These are phyloP conservation scores for Morelia viridis DNA, from an alignment of 2,797 vertebrate species.

Conservation along the genomic window DNA sequence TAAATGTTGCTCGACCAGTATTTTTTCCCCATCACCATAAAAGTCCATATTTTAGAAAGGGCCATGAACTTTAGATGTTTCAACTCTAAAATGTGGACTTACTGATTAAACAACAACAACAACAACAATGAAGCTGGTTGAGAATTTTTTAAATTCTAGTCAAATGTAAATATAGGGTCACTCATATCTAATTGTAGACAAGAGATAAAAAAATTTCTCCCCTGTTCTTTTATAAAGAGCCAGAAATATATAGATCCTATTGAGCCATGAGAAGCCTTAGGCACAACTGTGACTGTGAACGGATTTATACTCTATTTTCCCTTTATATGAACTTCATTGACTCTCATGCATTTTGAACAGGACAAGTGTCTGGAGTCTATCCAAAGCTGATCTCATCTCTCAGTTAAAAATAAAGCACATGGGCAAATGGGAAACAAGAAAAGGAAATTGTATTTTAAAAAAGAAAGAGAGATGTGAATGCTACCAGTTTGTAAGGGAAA, in stretches of 20 bases:
- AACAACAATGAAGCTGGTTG: neutral
- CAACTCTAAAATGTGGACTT: neutral
- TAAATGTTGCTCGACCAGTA: neutral
- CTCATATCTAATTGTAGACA: neutral
- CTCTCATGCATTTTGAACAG: constrained; percentile 30
- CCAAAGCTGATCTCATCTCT: constrained; percentile 49
- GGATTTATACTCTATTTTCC: constrained; percentile 39
- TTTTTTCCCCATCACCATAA: constrained; percentile 21
- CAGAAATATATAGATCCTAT: constrained; percentile 28
- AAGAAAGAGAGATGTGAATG: neutral
- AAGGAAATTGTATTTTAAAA: neutral
- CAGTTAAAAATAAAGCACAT: constrained; percentile 30
- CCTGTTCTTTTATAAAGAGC: neutral
- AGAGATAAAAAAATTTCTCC: neutral
- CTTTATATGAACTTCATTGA: constrained; percentile 22
- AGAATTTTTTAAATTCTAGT: constrained; percentile 9
- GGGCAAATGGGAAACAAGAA: constrained; percentile 14
- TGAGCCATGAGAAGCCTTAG: constrained; percentile 23
- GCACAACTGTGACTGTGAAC: constrained; percentile 31
- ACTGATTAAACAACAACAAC: neutral
- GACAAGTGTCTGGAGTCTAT: constrained; percentile 28
- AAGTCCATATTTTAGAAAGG: constrained; percentile 11
- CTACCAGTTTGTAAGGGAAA: neutral
- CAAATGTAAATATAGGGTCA: neutral
- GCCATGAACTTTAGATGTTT: neutral